Base-by-base conservation (phyloP, 2,888 invertebrate species). In the Orchestes rusci region DNA sequence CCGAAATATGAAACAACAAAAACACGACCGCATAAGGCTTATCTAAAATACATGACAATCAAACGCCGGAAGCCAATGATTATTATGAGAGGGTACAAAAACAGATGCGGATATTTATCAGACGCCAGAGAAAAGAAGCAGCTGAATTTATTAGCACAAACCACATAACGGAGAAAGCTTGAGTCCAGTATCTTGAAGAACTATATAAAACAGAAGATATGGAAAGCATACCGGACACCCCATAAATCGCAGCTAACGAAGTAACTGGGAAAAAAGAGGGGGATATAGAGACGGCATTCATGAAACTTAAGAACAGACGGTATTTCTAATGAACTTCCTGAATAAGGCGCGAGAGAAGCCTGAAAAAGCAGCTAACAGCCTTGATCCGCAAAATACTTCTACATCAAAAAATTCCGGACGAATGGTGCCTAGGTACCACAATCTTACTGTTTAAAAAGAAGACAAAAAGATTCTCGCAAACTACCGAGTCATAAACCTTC, bases 401-500 rank as follows among this genome's bases (percentile, higher is more conserved):
- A 20, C 34, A 20, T 16, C 16, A 41, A 7, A 41, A n/a, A 18
- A 40, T 40, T 13, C 31, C 27, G 23, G 34, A n/a, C n/a, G n/a
- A n/a, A n/a, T n/a, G n/a, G n/a, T n/a, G n/a, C n/a, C n/a, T n/a
- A n/a, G n/a, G n/a, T n/a, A n/a, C 13, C 13, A 41, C 23, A 17
- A 36, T 29, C n/a, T n/a, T n/a, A n/a, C n/a, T n/a, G n/a, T 43
- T 29, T 19, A 37, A 43, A 38, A 38, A 43, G 19, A 23, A 28
- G 20, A 12, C n/a, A n/a, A n/a, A n/a, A n/a, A n/a, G n/a, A n/a
- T n/a, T n/a, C n/a, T n/a, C n/a, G n/a, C n/a, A n/a, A n/a, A n/a
- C n/a, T n/a, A 30, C 16, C 20, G 41, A 19, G 19, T 13, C 16
- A 33, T 32, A 12, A 40, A 33, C 13, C 40, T 40, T 20, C 40